Base-by-base conservation (phyloP, 2,113 vertebrate genomes). In the Australoheros scitulus region DNA sequence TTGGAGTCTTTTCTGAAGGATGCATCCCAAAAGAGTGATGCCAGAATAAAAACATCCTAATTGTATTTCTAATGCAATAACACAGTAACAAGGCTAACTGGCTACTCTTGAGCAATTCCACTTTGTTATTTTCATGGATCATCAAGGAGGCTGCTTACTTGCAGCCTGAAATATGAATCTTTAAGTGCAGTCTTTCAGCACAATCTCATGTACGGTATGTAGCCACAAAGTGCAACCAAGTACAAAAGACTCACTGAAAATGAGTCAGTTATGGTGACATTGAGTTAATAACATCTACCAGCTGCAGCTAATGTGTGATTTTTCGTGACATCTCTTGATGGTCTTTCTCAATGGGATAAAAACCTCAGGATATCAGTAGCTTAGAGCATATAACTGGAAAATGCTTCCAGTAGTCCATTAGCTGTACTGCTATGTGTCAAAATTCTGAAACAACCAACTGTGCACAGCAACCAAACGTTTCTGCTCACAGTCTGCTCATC, bases 391-490 rank as follows among this genome's bases (percentile, higher is more conserved):
- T 11, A 60, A 32, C 60, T 57, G 34, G n/a, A 5, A 65, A 75
- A 63, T 34, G 41, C 68, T 34, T 77, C 10, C 55, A 60, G 72
- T 43, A 56, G 13, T 77, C 52, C 52, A 75, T 74, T 65, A 86
- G 63, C 10, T 14, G n/a, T 17, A 47, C 8, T 9, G 29, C 41
- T 43, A 55, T n/a, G 68, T 61, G 24, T 61, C 32, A 61, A 80
- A 74, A 61, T 55, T 58, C 17, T 15, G 29, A 82, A 82, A 74
- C 76, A 81, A 50, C 56, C 59, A 65, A 43, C 36, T 79, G 64
- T 34, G 41, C 80, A 58, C 26, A 34, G 11, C 24, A 50, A 77
- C 61, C 18, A 22, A 79, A 56, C 36, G 36, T 75, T 20, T 72
- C 76, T 20, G 41, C 76, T 34, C 55, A 65, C 70, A 61, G 50